Evolutionary conservation across 2,888 invertebrate genomes (phyloP).

Genomic region (Branchellion lobata): DNA sequence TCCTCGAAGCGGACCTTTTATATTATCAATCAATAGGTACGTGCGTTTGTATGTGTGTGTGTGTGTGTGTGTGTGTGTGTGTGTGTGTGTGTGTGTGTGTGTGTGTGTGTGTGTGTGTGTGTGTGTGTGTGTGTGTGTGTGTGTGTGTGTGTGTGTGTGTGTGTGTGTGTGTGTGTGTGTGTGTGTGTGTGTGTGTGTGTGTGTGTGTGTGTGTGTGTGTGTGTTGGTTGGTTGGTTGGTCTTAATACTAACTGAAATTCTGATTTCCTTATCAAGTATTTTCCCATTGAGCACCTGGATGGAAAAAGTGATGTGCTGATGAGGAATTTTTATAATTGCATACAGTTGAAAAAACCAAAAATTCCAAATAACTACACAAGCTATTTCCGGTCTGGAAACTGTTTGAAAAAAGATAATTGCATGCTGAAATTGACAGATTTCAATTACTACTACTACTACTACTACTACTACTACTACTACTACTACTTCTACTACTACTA

Average conservation of each 20-base stretch:
- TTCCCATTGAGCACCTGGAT: no score
- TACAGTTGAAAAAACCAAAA: no score
- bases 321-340: no score
- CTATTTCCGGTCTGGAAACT: no score
- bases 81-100: background rate
- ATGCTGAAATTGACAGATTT: no score
- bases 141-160: conserved; percentile 22
- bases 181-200: conserved; percentile 23
- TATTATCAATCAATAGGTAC: no score
- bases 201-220: conserved; percentile 23
- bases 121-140: conserved; percentile 22
- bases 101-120: background rate
- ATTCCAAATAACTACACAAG: no score
- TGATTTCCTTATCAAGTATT: background rate
- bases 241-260: background rate
- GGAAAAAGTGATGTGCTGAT: no score
- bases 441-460: conserved; percentile 28
- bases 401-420: no score
- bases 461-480: conserved; percentile 31
- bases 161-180: conserved; percentile 14
- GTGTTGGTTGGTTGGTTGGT: background rate
- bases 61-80: no score
- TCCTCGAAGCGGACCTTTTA: no score
- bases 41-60: no score
- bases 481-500: conserved; percentile 31